Base-by-base conservation (phyloP, 1,140 invertebrate genomes). In the Temnothorax nylanderi region DNA sequence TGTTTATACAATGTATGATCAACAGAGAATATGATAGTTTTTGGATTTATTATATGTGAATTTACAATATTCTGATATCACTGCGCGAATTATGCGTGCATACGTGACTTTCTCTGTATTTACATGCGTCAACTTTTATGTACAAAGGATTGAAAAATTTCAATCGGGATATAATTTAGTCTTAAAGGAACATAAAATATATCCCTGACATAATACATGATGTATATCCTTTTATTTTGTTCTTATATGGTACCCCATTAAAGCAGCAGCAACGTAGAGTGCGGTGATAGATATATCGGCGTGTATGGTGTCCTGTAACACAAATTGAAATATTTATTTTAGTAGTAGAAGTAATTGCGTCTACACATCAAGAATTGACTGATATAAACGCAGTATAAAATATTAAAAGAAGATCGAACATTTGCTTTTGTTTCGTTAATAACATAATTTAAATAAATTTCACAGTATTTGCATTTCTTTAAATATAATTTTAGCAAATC, bases 271-370 rank as follows among this genome's bases (percentile, higher is more conserved):
- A 51, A 49, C 7, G 3, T 78, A 49, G 3, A 65, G 8, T 49
- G 26, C 44, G 18, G 26, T 10, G 7, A 16, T 11, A 26, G 34
- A 6, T 49, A 41, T 69, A 37, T 41, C 64, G 26, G 62, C 8
- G 5, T 54, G 16, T 51, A 32, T 26, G 34, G 13, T 80, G 67
- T 49, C 13, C 80, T 82, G 41, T 60, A 82, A 82, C 16, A 82
- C 18, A 72, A 2, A 60, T 74, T 72, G 18, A 11, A 60, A 74
- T 37, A 60, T 21, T 58, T 74, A 47, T 56, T 58, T 82, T 32
- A n/a, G 10, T 47, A 71, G 41, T 44, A 51, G 5, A 26, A 58
- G 6, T 72, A 51, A 65, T 78, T 37, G 7, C 18, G 8, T 67
- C 0, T 37, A 51, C 0, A 54, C 21, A n/a, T 54, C 0, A 34